These are phyloP conservation scores for Neodiprion virginianus DNA, from an alignment of 1,140 invertebrate genomes.

Conservation along the genomic window DNA sequence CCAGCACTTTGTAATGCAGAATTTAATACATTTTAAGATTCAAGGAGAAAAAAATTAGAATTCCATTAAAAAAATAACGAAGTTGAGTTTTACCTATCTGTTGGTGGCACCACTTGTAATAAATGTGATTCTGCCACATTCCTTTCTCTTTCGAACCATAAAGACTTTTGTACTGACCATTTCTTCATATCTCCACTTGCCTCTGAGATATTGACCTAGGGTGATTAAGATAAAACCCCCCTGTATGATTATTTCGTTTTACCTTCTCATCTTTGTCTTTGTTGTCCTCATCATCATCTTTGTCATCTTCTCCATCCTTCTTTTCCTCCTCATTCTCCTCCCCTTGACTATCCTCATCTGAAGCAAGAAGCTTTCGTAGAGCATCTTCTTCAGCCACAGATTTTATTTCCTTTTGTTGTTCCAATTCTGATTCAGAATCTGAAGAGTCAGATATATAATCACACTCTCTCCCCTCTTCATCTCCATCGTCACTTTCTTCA, in stretches of 20 bases:
- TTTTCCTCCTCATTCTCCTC: conserved; percentile 73
- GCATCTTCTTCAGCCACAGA: conserved; percentile 91
- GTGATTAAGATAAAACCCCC: neutral
- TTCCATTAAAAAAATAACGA: too few relatives aligned
- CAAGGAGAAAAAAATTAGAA: too few relatives aligned
- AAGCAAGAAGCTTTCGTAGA: conserved; percentile 83
- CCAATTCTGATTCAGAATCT: conserved; percentile 79
- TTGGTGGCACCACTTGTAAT: too few relatives aligned
- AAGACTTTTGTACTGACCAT: too few relatives aligned
- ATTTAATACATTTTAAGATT: too few relatives aligned
- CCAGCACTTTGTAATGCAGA: too few relatives aligned
- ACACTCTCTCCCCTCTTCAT: conserved; percentile 90
- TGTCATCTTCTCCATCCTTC: conserved; percentile 66
- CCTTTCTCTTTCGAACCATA: too few relatives aligned
- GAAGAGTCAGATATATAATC: conserved; percentile 89
- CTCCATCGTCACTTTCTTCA: conserved; percentile 96
- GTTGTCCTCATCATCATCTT: conserved; percentile 69
- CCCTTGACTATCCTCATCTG: conserved; percentile 89
- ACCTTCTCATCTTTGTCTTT: conserved; percentile 70
- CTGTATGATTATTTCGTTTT: conserved; percentile 30
- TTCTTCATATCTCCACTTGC: too few relatives aligned
- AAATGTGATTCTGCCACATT: too few relatives aligned
- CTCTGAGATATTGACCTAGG: neutral
- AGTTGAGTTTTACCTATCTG: too few relatives aligned
- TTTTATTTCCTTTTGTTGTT: conserved; percentile 76